Evolutionary conservation across 2,113 vertebrate species (phyloP), one percentile per base, ranked within the genome.

Genomic region (Motacilla alba): DNA sequence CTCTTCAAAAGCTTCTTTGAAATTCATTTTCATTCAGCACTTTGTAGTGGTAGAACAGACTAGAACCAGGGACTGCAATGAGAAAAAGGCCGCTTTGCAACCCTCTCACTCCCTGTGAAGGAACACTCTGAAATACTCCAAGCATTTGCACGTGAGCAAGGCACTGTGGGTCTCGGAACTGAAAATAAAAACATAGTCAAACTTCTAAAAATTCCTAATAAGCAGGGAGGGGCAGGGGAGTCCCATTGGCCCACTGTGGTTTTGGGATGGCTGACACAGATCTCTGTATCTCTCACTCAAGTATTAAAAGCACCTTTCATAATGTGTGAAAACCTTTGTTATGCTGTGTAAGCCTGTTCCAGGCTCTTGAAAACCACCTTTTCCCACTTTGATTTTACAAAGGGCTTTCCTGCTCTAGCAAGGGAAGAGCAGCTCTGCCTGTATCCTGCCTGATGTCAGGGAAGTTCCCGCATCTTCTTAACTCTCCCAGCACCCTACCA

Each of bases 271-370:
- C 69, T 46, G 28, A 9, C 56, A 41, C 53, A 47, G 6, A n/a
- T 63, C 39, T 59, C 84, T 0, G 0, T 12, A 6, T 35, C 31
- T 58, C 39, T 58, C 60, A 35, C 24, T 62, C 14, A 43, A 67
- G 13, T 6, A 72, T 13, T 9, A 11, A 17, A 60, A 26, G 37
- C 11, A 46, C n/a, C 47, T 75, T 47, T 52, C 39, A 15, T 13
- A 70, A 43, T 0, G 5, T 2, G 23, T 55, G 35, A 70, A 81
- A 70, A n/a, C 12, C 56, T 74, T 62, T 62, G n/a, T 83, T 43
- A 13, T 4, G 33, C 31, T 0, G 0, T 43, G 26, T 2, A 35
- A 70, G 33, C 28, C 67, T 9, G 3, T 1, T 4, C 3, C 53
- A 79, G 49, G 12, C 70, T 69, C 67, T 15, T 56, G 28, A 75